These are phyloP conservation scores for Neosilurus mollespiculum DNA, from an alignment of 2,797 vertebrate species.

Conservation along the genomic window DNA sequence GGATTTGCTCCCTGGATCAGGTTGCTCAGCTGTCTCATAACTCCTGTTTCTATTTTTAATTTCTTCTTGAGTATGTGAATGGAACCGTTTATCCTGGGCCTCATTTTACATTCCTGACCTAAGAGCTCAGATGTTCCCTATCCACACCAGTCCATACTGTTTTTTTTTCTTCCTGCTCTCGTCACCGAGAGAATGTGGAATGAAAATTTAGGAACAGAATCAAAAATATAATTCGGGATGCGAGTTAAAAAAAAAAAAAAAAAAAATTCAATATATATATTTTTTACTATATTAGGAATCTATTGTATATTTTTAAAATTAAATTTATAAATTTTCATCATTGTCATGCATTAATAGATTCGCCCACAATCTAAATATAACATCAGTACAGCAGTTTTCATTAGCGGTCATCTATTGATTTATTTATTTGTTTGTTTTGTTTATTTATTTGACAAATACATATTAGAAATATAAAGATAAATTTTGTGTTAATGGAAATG, in stretches of 20 bases:
- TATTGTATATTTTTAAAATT: too few relatives aligned
- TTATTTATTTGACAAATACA: not conserved
- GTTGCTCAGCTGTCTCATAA: constrained; percentile 53
- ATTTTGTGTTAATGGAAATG: not conserved
- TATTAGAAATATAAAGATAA: not conserved
- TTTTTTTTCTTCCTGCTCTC: constrained; percentile 10
- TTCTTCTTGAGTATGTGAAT: constrained; percentile 40
- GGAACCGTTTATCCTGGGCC: constrained; percentile 35
- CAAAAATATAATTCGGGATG: too few relatives aligned
- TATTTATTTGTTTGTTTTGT: too few relatives aligned
- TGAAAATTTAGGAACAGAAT: not conserved
- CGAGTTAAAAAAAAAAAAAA: too few relatives aligned
- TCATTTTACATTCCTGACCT: constrained; percentile 28
- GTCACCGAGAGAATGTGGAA: not conserved
- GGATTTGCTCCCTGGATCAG: constrained; percentile 23
- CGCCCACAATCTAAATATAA: not conserved
- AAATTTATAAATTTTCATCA: not conserved
- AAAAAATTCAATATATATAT: too few relatives aligned
- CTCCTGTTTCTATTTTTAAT: constrained; percentile 53
- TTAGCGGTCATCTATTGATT: not conserved
- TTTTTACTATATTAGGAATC: too few relatives aligned
- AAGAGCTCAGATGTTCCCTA: constrained; percentile 26
- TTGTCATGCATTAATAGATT: not conserved
- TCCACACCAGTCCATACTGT: constrained; percentile 10
- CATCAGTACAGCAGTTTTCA: not conserved